Base-by-base conservation (phyloP, 2,113 vertebrate genomes). In the Amazona guildingii region DNA sequence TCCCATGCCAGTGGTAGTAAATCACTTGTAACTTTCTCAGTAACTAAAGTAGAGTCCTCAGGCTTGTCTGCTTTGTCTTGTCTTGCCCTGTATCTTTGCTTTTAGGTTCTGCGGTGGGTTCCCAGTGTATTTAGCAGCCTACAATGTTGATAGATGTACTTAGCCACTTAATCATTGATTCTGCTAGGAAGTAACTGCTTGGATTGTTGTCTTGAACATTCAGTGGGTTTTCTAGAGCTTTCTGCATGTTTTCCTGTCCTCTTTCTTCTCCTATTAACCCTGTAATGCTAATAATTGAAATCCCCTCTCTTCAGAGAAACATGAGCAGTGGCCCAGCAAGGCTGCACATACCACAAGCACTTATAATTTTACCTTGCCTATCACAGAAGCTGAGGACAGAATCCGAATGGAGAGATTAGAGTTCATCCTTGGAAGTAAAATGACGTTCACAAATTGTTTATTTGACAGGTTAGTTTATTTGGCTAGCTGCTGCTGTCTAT, bases 341-440 rank as follows among this genome's bases (percentile, higher is more conserved):
- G 39, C 43, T 64, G 43, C 49, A 37, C 5, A 0, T 83, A 54
- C n/a, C 46, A 41, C 62, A 83, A 46, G 46, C 54, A 48, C 55
- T 89, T 89, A 62, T 43, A 70, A 63, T 49, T 89, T 94, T 91
- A 69, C 70, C 61, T 91, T 44, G 17, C 27, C n/a, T 81, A 1
- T 68, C 64, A 57, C 2, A 7, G 54, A 86, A 78, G 33, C 57
- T 93, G 73, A 86, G 83, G 69, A 43, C 39, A 82, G 85, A 86
- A 94, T 94, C 52, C 90, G 93, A 96, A 92, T 76, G 48, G 25
- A 88, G 48, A 86, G 44, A 88, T 95, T 84, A 72, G 68, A 93
- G n/a, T 69, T 93, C 86, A 84, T 86, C 86, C 51, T 88, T 88
- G 55, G 48, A 84, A 90, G 39, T 81, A 75, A 48, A 49, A 79